Evolutionary conservation across 1,140 invertebrate genomes (phyloP), one percentile per base, ranked within the genome.

Genomic region (Coelopa frigida): DNA sequence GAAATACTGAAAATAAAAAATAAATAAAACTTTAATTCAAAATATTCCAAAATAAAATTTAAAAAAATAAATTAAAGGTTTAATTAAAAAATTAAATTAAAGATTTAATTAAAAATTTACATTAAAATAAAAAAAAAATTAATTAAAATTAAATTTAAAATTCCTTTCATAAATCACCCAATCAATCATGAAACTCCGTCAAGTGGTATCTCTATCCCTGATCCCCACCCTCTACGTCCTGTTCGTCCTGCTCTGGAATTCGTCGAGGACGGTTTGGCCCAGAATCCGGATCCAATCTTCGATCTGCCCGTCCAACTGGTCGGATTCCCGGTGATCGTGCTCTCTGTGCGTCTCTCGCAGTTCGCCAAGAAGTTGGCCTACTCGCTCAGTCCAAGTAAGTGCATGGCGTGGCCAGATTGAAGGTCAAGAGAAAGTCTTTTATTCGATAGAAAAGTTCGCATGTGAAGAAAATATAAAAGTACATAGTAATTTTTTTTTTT

Each of bases 301-400:
- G 81, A 87, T 60, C 55, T 89, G 31, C 86, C 87, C 2, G 83
- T 89, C 10, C 84, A 89, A 61, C 68, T 89, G 27, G 72, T 89
- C 7, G 87, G 86, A 35, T 89, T 89, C 58, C 87, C 87, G 0
- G 78, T 89, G 27, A 88, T 89, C 53, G 84, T 88, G 39, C 60
- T 85, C 20, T 83, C 85, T 3, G 86, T 89, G n/a, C 73, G 84
- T 58, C 69, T 89, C 32, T 79, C 83, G 1, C 87, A 87, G 69
- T 89, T 89, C 56, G 77, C 87, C 39, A 88, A 87, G 70, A 88
- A 89, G 67, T 68, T 89, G 32, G 79, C 83, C 11, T 89, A 89
- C 61, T 83, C 85, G 11, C 70, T 89, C 27, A 87, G 76, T 73
- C 87, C 87, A 70, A 78, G 87, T 89, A 79, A 83, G 81, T 80